A percentile compares a stretch with the other conserved stretches of the same genome.
Evolutionary conservation across 1,140 invertebrate genomes (phyloP).

Genomic region (Philopotamus ludificatus): DNA sequence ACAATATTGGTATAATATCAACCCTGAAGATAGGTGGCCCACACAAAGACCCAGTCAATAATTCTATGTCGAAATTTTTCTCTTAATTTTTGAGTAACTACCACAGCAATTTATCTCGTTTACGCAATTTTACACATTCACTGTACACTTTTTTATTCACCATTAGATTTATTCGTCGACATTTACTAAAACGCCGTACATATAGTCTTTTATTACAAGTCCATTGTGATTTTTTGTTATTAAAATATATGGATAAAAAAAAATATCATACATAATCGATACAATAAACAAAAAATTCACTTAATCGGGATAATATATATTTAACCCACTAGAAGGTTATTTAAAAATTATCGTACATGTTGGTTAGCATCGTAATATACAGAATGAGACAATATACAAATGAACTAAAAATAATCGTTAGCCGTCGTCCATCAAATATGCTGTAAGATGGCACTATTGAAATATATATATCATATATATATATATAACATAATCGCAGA

Average conservation of each 20-base stretch:
- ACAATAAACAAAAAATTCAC: constrained; percentile 30
- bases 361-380: constrained; percentile 4
- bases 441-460: constrained; percentile 22
- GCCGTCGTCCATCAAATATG: not conserved
- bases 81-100: no score
- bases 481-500: not conserved
- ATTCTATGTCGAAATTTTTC: constrained; percentile 12
- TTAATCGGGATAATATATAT: constrained; percentile 34
- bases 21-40: constrained; percentile 25
- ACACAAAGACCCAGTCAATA: constrained; percentile 10
- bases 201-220: constrained; percentile 33
- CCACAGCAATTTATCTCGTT: not conserved
- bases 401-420: constrained; percentile 1
- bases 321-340: constrained; percentile 34
- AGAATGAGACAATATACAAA: not conserved
- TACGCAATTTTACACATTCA: constrained; percentile 30
- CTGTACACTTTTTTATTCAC: constrained; percentile 32
- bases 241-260: constrained; percentile 33
- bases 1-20: constrained; percentile 25
- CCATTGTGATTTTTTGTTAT: constrained; percentile 27
- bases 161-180: constrained; percentile 2
- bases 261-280: constrained; percentile 36
- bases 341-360: constrained; percentile 5
- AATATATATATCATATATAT: not conserved
- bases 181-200: constrained; percentile 25